Evolutionary conservation across 2,113 vertebrate species (phyloP), one percentile per base, ranked within the genome.

Genomic region (Peromyscus leucopus): DNA sequence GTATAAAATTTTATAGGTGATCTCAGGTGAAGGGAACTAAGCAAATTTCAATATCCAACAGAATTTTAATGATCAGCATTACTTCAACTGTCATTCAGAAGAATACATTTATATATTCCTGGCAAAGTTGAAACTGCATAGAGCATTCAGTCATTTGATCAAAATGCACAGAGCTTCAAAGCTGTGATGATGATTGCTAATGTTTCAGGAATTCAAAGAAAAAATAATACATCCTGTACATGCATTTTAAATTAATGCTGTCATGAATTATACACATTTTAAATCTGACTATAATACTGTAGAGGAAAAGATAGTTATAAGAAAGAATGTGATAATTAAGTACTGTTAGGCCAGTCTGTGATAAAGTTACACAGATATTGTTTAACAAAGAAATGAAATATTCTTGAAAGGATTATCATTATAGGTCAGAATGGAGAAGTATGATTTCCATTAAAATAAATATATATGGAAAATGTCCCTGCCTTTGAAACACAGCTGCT

Each of bases 1-100:
- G 93, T 96, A 4, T 92, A 96, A 87, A 95, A 97, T 96, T 97
- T 93, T 96, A 88, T 22, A 93, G 63, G 90, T 5, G 1, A 65
- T 92, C 72, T 67, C 82, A 71, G 28, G 59, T 96, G 82, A 97
- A 97, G 95, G 91, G 97, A 96, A 97, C 98, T 87, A 42, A 69
- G 42, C 63, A 48, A 87, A 33, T 48, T 69, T 69, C 28, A 36
- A 51, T 51, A 87, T 48, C 22, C 31, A 69, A 36, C 42, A 48
- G 91, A 97, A 96, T 93, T 65, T 61, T 93, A 89, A 94, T 89
- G 46, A 95, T 95, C 89, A 97, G 4, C 74, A 69, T 95, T 79
- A 11, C 6, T 86, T 71, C 28, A 74, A 33, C 63, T 57, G 2
- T 15, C 33, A 76, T 72, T 90, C 1, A 39, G 75, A 98, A 67